Evolutionary conservation across 2,888 invertebrate species (phyloP).

Genomic region (Leptopilina drosophilae): DNA sequence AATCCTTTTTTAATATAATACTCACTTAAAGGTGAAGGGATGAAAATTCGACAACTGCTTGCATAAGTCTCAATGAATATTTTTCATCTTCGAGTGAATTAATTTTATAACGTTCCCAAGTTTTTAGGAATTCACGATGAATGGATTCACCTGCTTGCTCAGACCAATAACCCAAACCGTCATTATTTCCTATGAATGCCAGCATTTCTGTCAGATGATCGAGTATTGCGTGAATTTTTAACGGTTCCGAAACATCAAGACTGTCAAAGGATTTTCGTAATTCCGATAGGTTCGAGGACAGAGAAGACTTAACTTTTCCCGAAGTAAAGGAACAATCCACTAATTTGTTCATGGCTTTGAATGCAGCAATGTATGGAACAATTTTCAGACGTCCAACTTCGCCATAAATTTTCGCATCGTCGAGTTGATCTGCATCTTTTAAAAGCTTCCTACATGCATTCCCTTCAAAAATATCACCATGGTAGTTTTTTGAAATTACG

Average conservation of each 20-base stretch:
- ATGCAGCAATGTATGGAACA: conserved; percentile 9
- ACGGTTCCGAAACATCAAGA: background rate
- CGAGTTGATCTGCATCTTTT: background rate
- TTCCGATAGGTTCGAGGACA: background rate
- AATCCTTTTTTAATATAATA: too few relatives aligned
- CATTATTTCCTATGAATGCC: background rate
- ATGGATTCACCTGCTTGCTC: too few relatives aligned
- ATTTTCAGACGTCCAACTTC: conserved; percentile 18
- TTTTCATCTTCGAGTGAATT: too few relatives aligned
- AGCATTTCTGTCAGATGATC: conserved; percentile 13
- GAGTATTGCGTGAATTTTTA: conserved; percentile 6
- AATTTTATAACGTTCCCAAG: too few relatives aligned
- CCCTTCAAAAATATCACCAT: background rate
- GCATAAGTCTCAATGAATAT: too few relatives aligned
- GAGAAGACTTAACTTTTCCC: conserved; percentile 11
- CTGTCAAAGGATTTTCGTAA: background rate
- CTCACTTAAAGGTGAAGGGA: too few relatives aligned
- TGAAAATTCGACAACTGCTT: too few relatives aligned
- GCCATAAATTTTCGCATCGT: conserved; percentile 7
- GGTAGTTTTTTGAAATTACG: conserved; percentile 15
- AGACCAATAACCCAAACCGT: too few relatives aligned
- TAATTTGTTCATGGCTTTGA: conserved; percentile 21
- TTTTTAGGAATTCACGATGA: too few relatives aligned
- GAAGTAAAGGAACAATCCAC: background rate
- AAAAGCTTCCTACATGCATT: conserved; percentile 23